Base-by-base conservation (phyloP, 2,888 invertebrate genomes). In the Ornithoptera priamus region DNA sequence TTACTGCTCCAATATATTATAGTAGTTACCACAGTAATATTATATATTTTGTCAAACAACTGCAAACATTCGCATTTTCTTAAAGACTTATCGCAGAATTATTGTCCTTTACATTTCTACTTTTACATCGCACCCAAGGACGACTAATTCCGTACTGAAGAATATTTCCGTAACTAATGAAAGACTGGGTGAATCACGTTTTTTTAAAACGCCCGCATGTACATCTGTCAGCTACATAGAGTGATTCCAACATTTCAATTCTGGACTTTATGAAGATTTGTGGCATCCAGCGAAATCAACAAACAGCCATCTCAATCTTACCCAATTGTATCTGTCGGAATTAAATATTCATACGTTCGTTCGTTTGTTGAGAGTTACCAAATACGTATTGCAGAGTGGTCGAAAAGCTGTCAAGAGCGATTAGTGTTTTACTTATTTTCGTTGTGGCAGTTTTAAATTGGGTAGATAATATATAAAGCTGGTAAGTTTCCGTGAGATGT, bases 131-230 rank as follows among this genome's bases (percentile, higher is more conserved):
- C 80, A 84, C 84, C 82, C 90, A 92, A 92, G 91, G 92, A 91
- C 91, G 85, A 83, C 87, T 89, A 89, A 89, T 86, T 89, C 82
- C 80, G 87, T 82, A 74, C 81, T 75, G 79, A 73, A 80, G 85
- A 20, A 85, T 92, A 92, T 90, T 90, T 92, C 89, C 91, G 90
- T 81, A 87, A 85, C 85, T 79, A 82, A 89, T 87, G 84, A 86
- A 89, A 89, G 79, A 86, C 86, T 86, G 76, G 84, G 80, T 91
- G 91, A 92, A 86, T 92, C 91, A 90, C 85, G 85, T 77, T 82
- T 87, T 88, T 81, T 46, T 46, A 89, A 75, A 82, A 84, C 74
- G 75, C 77, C 76, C 80, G 80, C 77, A 84, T 81, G 81, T 83
- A 78, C 81, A 81, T 86, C 85, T 90, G 87, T 85, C 88, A 85